These are phyloP conservation scores for Anastatus disparis DNA, from an alignment of 1,140 invertebrate genomes.

Conservation along the genomic window DNA sequence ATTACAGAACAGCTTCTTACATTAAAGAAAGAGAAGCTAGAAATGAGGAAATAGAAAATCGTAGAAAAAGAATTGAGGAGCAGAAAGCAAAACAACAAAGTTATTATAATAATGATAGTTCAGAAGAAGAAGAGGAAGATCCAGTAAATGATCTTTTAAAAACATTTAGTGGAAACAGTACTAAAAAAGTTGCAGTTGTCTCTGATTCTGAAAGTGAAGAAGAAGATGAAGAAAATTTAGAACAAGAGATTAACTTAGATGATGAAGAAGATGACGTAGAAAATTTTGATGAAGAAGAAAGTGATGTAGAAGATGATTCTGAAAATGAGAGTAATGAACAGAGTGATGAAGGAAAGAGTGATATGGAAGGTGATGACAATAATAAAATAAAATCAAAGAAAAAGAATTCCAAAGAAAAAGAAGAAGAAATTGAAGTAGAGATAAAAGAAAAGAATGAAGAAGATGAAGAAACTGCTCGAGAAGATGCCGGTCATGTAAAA, in stretches of 20 bases:
- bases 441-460: constrained; percentile 51
- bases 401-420: constrained; percentile 10
- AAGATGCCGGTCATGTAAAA: constrained; percentile 43
- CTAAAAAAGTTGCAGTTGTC: constrained; percentile 49
- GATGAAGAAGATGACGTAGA: constrained; percentile 30
- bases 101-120: constrained; percentile 44
- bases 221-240: constrained; percentile 44
- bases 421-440: constrained; percentile 51
- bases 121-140: constrained; percentile 68
- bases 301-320: constrained; percentile 39
- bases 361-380: neutral
- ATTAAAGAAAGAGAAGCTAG: constrained; percentile 58
- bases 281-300: constrained; percentile 36
- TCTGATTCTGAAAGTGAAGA: constrained; percentile 52
- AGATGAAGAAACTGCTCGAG: constrained; percentile 47
- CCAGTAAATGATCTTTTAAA: constrained; percentile 68
- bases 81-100: constrained; percentile 47
- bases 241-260: constrained; percentile 18
- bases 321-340: constrained; percentile 2
- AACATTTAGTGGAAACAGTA: constrained; percentile 62
- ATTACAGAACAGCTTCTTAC: constrained; percentile 55
- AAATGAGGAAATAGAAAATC: constrained; percentile 60
- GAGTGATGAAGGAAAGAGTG: constrained; percentile 32
- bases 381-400: neutral
- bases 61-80: constrained; percentile 52